Base-by-base conservation (phyloP, 1,140 invertebrate genomes). In the Scaptomyza montana region DNA sequence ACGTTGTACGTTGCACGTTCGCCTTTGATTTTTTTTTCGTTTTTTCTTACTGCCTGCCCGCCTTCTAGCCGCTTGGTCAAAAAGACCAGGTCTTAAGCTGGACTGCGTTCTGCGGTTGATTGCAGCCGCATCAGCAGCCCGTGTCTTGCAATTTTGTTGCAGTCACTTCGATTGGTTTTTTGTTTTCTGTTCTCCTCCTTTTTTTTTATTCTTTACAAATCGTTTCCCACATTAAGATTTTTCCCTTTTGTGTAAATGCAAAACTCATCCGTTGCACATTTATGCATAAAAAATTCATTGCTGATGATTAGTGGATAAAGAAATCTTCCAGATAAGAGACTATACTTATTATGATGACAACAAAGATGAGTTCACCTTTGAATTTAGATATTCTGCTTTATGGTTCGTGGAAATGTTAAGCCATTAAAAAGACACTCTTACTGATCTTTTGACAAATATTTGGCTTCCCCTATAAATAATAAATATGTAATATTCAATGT, bases 211-310 rank as follows among this genome's bases (percentile, higher is more conserved):
- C 61, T 46, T n/a, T 30, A 43, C 45, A 71, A 53, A 64, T 43
- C 47, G 47, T 60, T 66, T 72, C 69, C 69, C 69, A 67, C 63
- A 72, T 66, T 72, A 72, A 60, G 63, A 60, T 66, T 72, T 67
- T 51, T n/a, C 19, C 30, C 33, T 36, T 45, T 54, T 43, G 54
- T 56, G 25, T 21, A 56, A 36, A 54, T 41, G 60, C 51, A 43
- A 56, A 65, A 57, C 54, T 57, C 62, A 65, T 45, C 36, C 46
- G 39, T 19, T 45, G 45, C 13, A 45, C 25, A 33, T 43, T 61
- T 47, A 7, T 41, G 36, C 36, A 43, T 1, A 36, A 41, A 60
- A 50, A 33, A 56, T 61, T 68, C 56, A 68, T 36, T 36, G 33
- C 2, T 36, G 33, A 7, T 3, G 8, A 36, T 8, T 2, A 25